Evolutionary conservation across 1,140 invertebrate genomes (phyloP), one percentile per base, ranked within the genome.

Genomic region (Conopomorpha cramerella): DNA sequence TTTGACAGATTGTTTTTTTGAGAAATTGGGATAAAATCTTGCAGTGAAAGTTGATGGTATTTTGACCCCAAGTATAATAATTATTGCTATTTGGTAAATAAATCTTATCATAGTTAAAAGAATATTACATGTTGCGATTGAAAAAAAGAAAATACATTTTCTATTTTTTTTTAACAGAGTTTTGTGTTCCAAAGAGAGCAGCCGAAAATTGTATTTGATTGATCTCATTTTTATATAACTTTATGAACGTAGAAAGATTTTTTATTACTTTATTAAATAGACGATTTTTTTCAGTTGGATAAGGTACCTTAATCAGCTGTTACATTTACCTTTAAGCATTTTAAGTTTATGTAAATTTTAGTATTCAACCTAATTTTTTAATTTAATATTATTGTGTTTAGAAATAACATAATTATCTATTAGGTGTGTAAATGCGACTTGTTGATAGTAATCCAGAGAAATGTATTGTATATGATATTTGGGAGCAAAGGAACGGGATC

Each of bases 151-250:
- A 29, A 29, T 29, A 11, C 6, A 29, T 13, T 29, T 4, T 29
- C 45, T 53, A 41, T 60, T 53, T 52, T 52, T 49, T 49, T 48
- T 57, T 49, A 64, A 73, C n/a, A n/a, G n/a, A n/a, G n/a, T n/a
- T n/a, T n/a, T 59, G 65, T 73, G 63, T 71, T 71, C 70, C 70
- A 74, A 74, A 74, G 66, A 70, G 59, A 65, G 59, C 70, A 71
- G 61, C 64, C 70, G 63, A 74, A 74, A 72, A 74, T 66, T 55
- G 59, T 57, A 68, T 67, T n/a, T 55, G 58, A 65, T 67, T 74
- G 70, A 74, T 74, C 70, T 74, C 70, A 74, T 71, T 68, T 66
- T 60, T 50, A 56, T 60, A 62, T 63, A 56, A 58, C 67, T 67
- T 64, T 44, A 46, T 57, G 58, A 63, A 57, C 55, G 50, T 71